phyloP scores from a whole-genome alignment of 2,113 vertebrate species.

The Osmerus eperlanus region DNA sequence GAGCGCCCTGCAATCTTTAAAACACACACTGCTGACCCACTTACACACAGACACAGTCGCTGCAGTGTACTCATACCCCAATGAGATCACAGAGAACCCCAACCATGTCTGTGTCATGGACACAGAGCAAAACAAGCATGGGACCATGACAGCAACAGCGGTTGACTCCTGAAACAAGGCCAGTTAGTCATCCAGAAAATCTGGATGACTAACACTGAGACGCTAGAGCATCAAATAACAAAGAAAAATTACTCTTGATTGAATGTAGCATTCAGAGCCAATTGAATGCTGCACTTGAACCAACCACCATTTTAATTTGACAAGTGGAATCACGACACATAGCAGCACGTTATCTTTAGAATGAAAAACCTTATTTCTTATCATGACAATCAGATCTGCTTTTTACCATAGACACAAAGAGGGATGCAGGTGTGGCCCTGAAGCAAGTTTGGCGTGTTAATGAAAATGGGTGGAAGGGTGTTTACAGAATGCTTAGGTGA shows the following conservation, averaged over 20 bases:
- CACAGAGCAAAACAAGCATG: constrained; percentile 21
- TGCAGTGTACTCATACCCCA: constrained; percentile 10
- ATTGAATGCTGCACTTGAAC: too few relatives aligned
- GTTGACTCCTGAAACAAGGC: constrained; percentile 62
- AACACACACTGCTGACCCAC: constrained; percentile 59
- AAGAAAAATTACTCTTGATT: too few relatives aligned
- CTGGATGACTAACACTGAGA: constrained; percentile 31
- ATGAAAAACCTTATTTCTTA: too few relatives aligned
- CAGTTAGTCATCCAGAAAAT: too few relatives aligned
- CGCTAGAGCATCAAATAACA: background rate
- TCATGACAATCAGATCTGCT: background rate
- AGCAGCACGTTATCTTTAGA: too few relatives aligned
- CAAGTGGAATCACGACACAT: too few relatives aligned
- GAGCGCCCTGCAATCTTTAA: constrained; percentile 47
- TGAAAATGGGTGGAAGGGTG: constrained; percentile 47
- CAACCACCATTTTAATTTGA: too few relatives aligned
- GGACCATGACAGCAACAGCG: constrained; percentile 27
- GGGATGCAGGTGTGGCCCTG: constrained; percentile 1
- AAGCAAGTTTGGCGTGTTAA: constrained; percentile 31
- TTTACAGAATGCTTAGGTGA: constrained; percentile 46
- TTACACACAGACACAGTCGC: constrained; percentile 21
- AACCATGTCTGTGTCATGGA: constrained; percentile 1
- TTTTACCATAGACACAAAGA: constrained; percentile 9
- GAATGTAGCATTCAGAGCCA: too few relatives aligned
- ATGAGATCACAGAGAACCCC: constrained; percentile 12